Evolutionary conservation across 2,113 vertebrate genomes (phyloP), one percentile per base, ranked within the genome.

Genomic region (Strix aluco): DNA sequence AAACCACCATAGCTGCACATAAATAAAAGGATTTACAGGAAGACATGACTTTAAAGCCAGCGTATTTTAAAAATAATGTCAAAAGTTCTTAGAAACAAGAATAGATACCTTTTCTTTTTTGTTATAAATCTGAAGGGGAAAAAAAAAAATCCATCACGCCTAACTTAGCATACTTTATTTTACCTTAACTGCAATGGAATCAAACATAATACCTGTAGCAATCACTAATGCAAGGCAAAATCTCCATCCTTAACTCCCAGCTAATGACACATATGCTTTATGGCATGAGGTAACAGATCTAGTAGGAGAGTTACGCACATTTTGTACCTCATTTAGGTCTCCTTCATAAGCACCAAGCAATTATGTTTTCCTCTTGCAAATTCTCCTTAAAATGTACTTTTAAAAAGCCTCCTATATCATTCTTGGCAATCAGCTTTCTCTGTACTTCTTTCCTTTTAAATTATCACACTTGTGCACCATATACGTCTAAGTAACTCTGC

Each of bases 401-500:
- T 7, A 5, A 77, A 54, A 95, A 86, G n/a, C 58, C 69, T 85
- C 54, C 73, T 62, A 22, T 87, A 71, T 66, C 19, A 18, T 51
- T 86, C 80, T 61, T 75, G 70, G 84, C 96, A 92, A 89, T 75
- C 91, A 84, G 34, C 61, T 85, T 75, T 34, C 86, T 80, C 75
- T 75, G 70, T 49, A n/a, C 70, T 89, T 74, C 81, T 66, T 49
- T 18, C 61, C 88, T 92, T 81, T 79, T 85, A 34, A 69, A 77
- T 84, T 74, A 69, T 66, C 73, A 65, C 92, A 72, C 62, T 92
- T 81, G 86, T 81, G 80, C 46, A 34, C 86, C 21, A 25, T 72
- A 2, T 5, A 63, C 36, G 81, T 51, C 95, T 79, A 38, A 92
- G 73, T 27, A 92, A 87, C 92, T 97, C 89, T 91, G 94, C 75